Evolutionary conservation across 2,888 invertebrate species (phyloP).

Genomic region (Sipha maydis): DNA sequence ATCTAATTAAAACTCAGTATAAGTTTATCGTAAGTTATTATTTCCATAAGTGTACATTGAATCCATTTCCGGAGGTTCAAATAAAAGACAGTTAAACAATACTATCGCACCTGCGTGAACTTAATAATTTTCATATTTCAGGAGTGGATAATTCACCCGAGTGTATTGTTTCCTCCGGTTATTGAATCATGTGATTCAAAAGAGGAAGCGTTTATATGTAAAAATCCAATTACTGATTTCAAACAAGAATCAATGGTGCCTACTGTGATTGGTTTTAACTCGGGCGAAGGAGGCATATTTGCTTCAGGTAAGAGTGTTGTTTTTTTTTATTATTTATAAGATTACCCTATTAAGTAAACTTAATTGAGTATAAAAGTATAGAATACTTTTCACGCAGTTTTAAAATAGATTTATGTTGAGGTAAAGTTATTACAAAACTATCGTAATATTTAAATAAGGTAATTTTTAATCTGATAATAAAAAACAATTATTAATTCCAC

Average conservation of each 20-base stretch:
- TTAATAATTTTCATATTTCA: not conserved
- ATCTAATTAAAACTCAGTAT: conserved; percentile 14
- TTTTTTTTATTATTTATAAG: not conserved
- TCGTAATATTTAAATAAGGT: too few species aligned
- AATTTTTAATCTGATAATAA: too few species aligned
- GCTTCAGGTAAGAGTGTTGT: conserved; percentile 8
- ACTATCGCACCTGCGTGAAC: too few species aligned
- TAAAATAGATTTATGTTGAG: too few species aligned
- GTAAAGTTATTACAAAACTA: too few species aligned
- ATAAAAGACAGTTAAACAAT: too few species aligned
- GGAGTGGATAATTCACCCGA: conserved; percentile 34
- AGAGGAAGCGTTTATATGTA: conserved; percentile 43
- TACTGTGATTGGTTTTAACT: conserved; percentile 52
- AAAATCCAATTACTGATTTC: conserved; percentile 28
- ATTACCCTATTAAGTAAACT: too few species aligned
- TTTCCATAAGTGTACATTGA: not conserved
- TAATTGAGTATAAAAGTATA: too few species aligned
- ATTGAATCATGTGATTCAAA: conserved; percentile 43
- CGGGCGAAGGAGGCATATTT: conserved; percentile 54
- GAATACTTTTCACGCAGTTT: too few species aligned
- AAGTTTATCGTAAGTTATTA: conserved; percentile 24
- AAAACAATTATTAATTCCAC: too few species aligned
- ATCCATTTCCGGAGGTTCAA: not conserved
- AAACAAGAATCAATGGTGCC: conserved; percentile 55
- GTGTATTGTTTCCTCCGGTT: conserved; percentile 33